Evolutionary conservation across 2,888 invertebrate genomes (phyloP).

Genomic region (Galerucella calmariensis): DNA sequence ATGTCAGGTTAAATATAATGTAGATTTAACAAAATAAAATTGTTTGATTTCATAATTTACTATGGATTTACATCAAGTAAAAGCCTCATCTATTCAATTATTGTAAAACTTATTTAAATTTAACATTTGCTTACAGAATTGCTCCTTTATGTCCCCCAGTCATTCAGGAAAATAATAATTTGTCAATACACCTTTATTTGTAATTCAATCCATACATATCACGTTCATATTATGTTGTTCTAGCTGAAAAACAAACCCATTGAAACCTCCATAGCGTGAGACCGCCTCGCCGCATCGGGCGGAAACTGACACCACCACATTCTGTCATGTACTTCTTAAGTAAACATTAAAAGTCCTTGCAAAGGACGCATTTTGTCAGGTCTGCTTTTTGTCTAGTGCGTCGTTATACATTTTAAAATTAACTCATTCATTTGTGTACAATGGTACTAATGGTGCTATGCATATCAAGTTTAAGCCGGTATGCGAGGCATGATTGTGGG

Average conservation of each 20-base stretch:
- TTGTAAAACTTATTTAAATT: no score
- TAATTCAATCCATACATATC: background rate
- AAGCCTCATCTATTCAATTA: no score
- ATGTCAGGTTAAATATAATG: no score
- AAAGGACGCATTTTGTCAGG: slow-evolving; percentile 57
- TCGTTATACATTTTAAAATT: slow-evolving; percentile 48
- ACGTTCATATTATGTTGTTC: background rate
- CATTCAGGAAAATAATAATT: no score
- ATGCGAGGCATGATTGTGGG: background rate
- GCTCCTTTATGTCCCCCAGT: no score
- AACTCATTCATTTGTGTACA: slow-evolving; percentile 49
- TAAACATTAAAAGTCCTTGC: slow-evolving; percentile 55
- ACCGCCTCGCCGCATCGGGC: slow-evolving; percentile 39
- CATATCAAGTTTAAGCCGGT: slow-evolving; percentile 33
- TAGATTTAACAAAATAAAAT: no score
- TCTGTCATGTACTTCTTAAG: slow-evolving; percentile 43
- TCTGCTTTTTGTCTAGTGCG: slow-evolving; percentile 49
- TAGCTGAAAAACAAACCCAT: background rate
- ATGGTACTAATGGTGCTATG: slow-evolving; percentile 40
- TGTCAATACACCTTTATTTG: background rate
- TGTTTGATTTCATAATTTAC: no score
- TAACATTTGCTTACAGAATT: no score
- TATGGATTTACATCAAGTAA: no score
- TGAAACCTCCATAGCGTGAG: slow-evolving; percentile 30
- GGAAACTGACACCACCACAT: slow-evolving; percentile 38